Evolutionary conservation across 1,140 invertebrate genomes (phyloP).

Genomic region (Araneus ventricosus): DNA sequence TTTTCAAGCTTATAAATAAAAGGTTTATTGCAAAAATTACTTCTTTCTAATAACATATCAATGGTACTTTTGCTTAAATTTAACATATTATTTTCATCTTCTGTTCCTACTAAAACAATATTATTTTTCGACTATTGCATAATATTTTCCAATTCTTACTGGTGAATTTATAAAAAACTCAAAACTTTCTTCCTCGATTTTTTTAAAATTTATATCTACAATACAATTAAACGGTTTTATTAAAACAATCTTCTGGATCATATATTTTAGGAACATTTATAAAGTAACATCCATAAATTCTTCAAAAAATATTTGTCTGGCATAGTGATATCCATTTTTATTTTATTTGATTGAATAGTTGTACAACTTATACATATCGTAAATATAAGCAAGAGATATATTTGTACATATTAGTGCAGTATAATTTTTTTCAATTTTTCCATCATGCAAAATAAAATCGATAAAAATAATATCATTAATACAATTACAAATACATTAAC

Average conservation of each 20-base stretch:
- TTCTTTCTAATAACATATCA: slow-evolving; percentile 6
- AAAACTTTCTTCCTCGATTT: neutral
- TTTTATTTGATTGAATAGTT: neutral
- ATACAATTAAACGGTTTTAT: slow-evolving; percentile 13
- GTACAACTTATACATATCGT: slow-evolving; percentile 36
- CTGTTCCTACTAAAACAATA: neutral
- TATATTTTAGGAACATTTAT: neutral
- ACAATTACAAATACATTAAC: neutral
- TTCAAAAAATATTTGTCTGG: neutral
- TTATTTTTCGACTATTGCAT: neutral
- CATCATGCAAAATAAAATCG: neutral
- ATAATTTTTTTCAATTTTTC: neutral
- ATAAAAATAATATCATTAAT: neutral
- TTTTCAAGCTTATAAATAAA: neutral
- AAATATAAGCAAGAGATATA: slow-evolving; percentile 8
- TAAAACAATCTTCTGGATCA: neutral
- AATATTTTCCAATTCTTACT: neutral
- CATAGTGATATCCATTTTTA: neutral
- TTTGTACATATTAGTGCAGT: neutral
- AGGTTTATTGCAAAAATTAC: slow-evolving; percentile 1
- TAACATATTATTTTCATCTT: neutral
- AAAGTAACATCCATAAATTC: neutral
- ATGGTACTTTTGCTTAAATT: neutral
- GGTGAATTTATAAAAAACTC: slow-evolving; percentile 17
- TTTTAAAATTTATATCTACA: neutral